Conservation (phyloP, 2,113 vertebrate species). For the Siphamia tubifer region DNA sequence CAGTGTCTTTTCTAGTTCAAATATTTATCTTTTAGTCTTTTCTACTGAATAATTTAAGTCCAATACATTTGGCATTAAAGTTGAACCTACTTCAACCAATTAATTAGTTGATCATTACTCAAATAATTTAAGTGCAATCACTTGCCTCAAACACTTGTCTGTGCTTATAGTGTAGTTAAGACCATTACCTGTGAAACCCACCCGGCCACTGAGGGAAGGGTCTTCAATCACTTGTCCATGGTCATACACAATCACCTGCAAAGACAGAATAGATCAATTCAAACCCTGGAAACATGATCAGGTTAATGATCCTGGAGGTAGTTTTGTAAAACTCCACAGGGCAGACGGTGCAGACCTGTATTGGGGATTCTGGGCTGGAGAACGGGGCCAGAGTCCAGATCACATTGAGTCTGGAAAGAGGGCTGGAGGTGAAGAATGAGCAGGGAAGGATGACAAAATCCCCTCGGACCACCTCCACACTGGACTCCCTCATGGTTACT, state of each 20-base stretch:
- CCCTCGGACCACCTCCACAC: constrained; percentile 75
- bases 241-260: constrained; percentile 83
- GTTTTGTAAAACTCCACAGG: neutral
- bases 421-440: constrained; percentile 78
- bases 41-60: too few relatives aligned
- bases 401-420: constrained; percentile 79
- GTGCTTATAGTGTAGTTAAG: too few relatives aligned
- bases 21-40: too few relatives aligned
- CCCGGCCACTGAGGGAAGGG: constrained; percentile 76
- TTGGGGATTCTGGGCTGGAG: constrained; percentile 71
- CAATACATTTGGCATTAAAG: too few relatives aligned
- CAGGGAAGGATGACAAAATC: constrained; percentile 78
- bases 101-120: too few relatives aligned
- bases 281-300: neutral
- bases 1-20: too few relatives aligned
- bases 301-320: too few relatives aligned
- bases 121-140: too few relatives aligned
- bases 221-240: constrained; percentile 82
- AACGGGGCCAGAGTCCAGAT: constrained; percentile 82
- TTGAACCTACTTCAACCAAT: too few relatives aligned
- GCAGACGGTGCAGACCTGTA: constrained; percentile 82
- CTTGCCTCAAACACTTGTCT: too few relatives aligned
- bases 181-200: constrained; percentile 73
- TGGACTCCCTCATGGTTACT: constrained; percentile 74
- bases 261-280: neutral